Evolutionary conservation across 2,888 invertebrate species (phyloP), one percentile per base, ranked within the genome.

Genomic region (Tholera decimalis): DNA sequence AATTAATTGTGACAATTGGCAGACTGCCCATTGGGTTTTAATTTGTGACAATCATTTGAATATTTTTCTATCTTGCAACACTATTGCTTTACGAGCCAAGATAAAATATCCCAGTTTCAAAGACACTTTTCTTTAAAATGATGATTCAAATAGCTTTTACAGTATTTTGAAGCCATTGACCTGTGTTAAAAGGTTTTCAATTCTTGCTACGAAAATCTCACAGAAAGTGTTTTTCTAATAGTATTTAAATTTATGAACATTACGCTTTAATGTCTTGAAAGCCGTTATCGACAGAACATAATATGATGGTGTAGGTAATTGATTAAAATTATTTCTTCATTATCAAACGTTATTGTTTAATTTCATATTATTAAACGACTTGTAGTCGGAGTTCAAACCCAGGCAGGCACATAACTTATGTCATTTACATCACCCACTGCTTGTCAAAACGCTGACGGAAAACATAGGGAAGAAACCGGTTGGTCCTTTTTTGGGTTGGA

Each of bases 1-100:
- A 67, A 87, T 89, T 89, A 88, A 88, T 89, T 87, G 83, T 82
- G 69, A 73, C 80, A 81, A 86, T 88, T 92, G 91, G 89, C 88
- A 82, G 73, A 28, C 37, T 82, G 90, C 92, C 92, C 89, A 85
- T 85, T 82, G 77, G 77, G 79, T 85, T 83, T 79, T 83, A 83
- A 91, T 90, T 86, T 85, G 81, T 77, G 68, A 68, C 66, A 77
- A 77, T 80, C 70, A 71, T 82, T 77, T 77, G 68, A 62, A 82
- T 76, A 76, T 68, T 70, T 77, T 43, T 49, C 59, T 58, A 69
- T 64, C 61, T 73, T 71, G 77, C 70, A 71, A 82, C 83, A 82
- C 63, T 64, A 33, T 37, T 58, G 33, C 37, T 64, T 77, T 71
- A 65, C 61, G 59, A 60, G 65, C 53, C 61, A 65, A 61, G 43